phyloP scores from a whole-genome alignment of 2,888 invertebrate genomes.

The Beris chalybata region DNA sequence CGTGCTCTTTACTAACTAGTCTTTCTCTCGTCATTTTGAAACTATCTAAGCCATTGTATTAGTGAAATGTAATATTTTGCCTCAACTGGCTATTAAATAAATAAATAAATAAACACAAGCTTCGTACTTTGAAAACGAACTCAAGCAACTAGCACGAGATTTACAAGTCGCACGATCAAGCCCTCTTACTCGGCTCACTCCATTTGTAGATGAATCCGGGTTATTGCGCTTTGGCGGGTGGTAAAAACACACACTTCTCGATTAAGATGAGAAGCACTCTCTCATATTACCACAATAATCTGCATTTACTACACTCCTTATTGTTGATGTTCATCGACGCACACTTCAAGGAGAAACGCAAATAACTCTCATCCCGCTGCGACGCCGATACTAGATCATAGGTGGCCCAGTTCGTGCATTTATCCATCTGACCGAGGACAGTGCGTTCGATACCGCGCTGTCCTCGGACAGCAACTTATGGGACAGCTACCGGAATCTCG shows the following conservation, averaged over 20 bases:
- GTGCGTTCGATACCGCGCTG: background rate
- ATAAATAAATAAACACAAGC: too few species aligned
- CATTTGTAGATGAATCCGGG: too few species aligned
- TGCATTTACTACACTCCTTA: slow-evolving; percentile 2
- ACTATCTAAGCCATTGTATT: too few species aligned
- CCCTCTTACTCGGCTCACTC: background rate
- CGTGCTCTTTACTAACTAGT: too few species aligned
- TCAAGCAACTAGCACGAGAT: too few species aligned
- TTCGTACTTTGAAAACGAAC: too few species aligned
- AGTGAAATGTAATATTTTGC: too few species aligned
- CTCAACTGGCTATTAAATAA: too few species aligned
- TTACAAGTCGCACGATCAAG: background rate
- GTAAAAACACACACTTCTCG: background rate
- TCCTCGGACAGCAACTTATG: too few species aligned
- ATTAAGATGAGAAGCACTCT: background rate
- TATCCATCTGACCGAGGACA: background rate
- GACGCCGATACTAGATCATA: slow-evolving; percentile 4
- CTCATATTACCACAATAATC: background rate
- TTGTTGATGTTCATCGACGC: background rate
- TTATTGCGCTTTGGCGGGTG: background rate
- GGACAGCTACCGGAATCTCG: too few species aligned
- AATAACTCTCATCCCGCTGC: background rate
- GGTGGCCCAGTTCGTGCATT: slow-evolving; percentile 2
- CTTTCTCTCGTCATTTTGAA: too few species aligned
- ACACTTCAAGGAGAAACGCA: slow-evolving; percentile 1